Percentiles rank a stretch among this genome's conserved stretches.
Conservation (phyloP, 92 coral and sea anemone genomes). For the Blastomussa wellsi region DNA sequence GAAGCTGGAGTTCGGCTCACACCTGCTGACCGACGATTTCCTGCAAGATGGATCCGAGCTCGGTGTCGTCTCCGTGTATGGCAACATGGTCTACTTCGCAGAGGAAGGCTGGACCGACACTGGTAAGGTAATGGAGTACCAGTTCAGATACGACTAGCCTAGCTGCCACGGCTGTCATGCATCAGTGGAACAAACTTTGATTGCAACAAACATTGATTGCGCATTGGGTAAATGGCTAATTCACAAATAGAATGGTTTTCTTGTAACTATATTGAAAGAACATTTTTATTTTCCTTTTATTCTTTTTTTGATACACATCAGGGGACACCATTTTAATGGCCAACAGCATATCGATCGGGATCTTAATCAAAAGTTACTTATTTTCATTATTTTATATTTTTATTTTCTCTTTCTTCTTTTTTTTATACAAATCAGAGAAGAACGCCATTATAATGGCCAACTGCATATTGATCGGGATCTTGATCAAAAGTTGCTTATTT, state of each 20-base stretch:
- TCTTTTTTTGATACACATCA: background rate
- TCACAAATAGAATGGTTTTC: background rate
- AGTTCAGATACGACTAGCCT: background rate
- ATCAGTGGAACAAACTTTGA: background rate
- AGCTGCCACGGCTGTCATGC: background rate
- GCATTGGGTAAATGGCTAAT: background rate
- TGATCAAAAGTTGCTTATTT: background rate
- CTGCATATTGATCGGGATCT: background rate
- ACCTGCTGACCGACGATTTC: background rate
- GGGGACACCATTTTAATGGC: background rate
- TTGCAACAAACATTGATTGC: background rate
- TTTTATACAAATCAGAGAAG: background rate
- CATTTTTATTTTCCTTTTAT: background rate
- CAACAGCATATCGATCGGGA: background rate
- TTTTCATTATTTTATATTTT: background rate
- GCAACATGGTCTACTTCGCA: background rate
- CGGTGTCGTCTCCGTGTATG: background rate
- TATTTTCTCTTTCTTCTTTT: background rate
- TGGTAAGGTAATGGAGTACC: background rate
- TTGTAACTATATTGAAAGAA: background rate
- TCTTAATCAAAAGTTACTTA: background rate
- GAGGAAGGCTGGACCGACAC: background rate
- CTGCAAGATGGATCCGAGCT: conserved; percentile 1
- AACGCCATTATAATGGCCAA: background rate
- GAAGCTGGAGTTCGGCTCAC: background rate